Evolutionary conservation across 37 sponge, comb jelly and placozoan species (phyloP), one percentile per base, ranked within the genome.

Genomic region (Chondrilla cf. caribensis): DNA sequence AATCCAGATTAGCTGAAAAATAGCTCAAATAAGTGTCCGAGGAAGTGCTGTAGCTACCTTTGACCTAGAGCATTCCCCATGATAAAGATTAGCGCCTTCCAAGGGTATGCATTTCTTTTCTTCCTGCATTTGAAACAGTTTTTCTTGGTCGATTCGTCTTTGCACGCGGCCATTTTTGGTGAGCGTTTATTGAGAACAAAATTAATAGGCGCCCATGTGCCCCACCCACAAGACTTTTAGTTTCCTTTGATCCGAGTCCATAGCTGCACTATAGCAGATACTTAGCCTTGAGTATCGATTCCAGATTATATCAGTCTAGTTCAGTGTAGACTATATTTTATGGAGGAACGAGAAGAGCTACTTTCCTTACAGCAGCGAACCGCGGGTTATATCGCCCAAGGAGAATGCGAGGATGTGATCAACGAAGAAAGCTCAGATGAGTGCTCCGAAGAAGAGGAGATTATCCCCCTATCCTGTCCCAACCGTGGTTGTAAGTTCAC

Each of bases 21-120:
- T 15, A 21, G 25, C 3, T 3, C 24, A 42, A 38, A 39, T n/a
- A 73, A n/a, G 22, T 9, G 14, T 21, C 5, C 64, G 6, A 19
- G 6, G 64, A n/a, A 62, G 29, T 62, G 29, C 15, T 17, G 38
- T 57, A 17, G 51, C 38, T 22, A 89, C 90, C 86, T 89, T 73
- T 85, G 90, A 3, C 85, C 84, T 6, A 84, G 57, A 0, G 86
- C 81, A 24, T 24, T 75, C 0, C 75, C 68, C 85, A 89, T 54
- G 15, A 89, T 36, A 29, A 89, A 84, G 15, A 81, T 22, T 0
- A 89, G 42, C 17, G 86, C 43, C 19, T 35, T 81, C 58, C 66
- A 85, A 18, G 90, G 90, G 38, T 84, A 88, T 1, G 36, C 15
- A 19, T 15, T 4, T 15, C 15, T 62, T 6, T 15, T 62, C 51